These are phyloP conservation scores for Rhombomys opimus DNA, from an alignment of 2,113 vertebrate genomes.

Conservation along the genomic window DNA sequence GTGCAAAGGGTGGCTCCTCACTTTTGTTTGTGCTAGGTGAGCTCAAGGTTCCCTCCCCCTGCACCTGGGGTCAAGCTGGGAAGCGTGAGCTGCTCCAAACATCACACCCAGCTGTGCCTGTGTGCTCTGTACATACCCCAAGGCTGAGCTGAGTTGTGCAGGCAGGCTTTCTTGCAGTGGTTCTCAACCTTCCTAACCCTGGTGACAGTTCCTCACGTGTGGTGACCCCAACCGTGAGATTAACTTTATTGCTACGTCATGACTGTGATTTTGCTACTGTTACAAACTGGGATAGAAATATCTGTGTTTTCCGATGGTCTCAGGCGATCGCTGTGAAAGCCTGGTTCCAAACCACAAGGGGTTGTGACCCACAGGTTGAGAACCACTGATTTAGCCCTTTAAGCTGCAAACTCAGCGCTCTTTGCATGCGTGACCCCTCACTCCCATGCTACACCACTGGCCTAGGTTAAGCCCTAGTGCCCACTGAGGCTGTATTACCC, in stretches of 20 bases:
- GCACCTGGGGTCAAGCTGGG: neutral
- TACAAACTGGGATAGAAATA: neutral
- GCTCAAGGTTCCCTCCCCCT: neutral
- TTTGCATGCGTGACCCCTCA: neutral
- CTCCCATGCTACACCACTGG: neutral
- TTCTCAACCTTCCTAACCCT: neutral
- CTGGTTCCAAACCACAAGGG: neutral
- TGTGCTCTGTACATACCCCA: neutral
- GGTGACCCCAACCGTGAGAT: neutral
- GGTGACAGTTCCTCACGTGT: neutral
- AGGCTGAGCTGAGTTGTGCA: neutral
- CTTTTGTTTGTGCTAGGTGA: neutral
- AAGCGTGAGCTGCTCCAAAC: neutral
- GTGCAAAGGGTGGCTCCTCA: neutral
- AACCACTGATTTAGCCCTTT: neutral
- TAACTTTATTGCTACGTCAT: neutral
- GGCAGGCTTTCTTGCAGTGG: neutral
- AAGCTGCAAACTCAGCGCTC: neutral
- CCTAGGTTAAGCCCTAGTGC: constrained; percentile 67
- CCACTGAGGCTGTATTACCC: constrained; percentile 89
- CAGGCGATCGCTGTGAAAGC: neutral
- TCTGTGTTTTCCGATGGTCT: neutral
- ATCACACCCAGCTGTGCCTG: neutral
- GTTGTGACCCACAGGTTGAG: neutral
- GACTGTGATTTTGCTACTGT: neutral